Evolutionary conservation across 2,888 invertebrate species (phyloP).

Genomic region (Smittia sp.): DNA sequence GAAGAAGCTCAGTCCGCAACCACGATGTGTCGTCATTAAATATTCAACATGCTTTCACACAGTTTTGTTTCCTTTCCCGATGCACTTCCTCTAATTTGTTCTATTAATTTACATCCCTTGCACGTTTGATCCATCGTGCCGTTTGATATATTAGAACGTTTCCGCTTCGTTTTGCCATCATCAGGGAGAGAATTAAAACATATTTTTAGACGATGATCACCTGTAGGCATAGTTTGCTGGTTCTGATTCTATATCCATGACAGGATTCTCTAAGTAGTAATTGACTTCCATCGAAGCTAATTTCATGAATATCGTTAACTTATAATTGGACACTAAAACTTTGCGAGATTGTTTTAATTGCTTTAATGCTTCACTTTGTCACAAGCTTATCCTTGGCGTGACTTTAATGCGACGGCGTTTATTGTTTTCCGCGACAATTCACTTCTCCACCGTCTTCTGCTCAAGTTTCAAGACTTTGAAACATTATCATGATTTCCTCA

Average conservation of each 20-base stretch:
- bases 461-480: conserved; percentile 4
- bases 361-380: conserved; percentile 18
- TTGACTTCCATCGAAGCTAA: conserved; percentile 39
- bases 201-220: not conserved
- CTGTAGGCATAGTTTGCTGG: conserved; percentile 40
- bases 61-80: conserved; percentile 19
- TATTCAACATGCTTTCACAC: conserved; percentile 26
- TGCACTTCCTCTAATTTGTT: conserved; percentile 20
- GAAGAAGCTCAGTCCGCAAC: conserved; percentile 2
- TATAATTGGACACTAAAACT: not conserved
- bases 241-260: conserved; percentile 38
- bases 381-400: not conserved
- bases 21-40: conserved; percentile 15
- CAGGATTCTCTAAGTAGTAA: conserved; percentile 41
- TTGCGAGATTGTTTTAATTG: not conserved
- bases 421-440: not conserved
- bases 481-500: not conserved
- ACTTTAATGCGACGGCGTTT: conserved; percentile 10
- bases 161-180: conserved; percentile 13
- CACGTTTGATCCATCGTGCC: not conserved
- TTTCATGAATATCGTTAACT: conserved; percentile 26
- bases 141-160: not conserved
- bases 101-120: conserved; percentile 15
- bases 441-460: not conserved
- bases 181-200: not conserved